Evolutionary conservation across 2,888 invertebrate species (phyloP).

Genomic region (Harpalus rubripes): DNA sequence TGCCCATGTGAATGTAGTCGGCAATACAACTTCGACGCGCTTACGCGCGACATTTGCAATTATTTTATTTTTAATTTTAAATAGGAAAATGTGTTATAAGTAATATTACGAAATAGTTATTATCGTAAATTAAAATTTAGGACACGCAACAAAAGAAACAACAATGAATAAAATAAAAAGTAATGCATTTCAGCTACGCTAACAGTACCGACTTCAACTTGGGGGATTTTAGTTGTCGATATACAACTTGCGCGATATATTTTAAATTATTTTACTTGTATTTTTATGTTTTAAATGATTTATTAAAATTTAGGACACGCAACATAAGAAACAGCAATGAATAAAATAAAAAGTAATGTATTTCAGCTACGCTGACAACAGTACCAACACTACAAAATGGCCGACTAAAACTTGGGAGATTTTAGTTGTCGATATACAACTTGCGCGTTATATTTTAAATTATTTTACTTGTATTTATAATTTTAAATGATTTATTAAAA

Average conservation of each 20-base stretch:
- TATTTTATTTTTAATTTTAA: neutral
- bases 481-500: neutral
- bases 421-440: neutral
- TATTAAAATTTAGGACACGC: neutral
- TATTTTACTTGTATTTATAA: neutral
- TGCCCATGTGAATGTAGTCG: neutral
- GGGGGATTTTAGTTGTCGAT: slow-evolving; percentile 14
- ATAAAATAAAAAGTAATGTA: too few species aligned
- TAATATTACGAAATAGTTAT: neutral
- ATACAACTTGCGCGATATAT: neutral
- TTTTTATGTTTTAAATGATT: too few species aligned
- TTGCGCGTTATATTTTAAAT: neutral
- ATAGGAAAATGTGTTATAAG: too few species aligned
- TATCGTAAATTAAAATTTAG: neutral
- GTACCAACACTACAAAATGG: too few species aligned
- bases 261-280: neutral
- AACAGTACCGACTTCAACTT: neutral
- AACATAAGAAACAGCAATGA: too few species aligned
- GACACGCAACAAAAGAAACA: neutral
- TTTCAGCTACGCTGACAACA: too few species aligned
- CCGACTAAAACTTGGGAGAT: neutral
- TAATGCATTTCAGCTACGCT: neutral
- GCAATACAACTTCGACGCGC: too few species aligned
- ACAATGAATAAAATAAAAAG: neutral
- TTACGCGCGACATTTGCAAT: neutral